These are phyloP conservation scores for Eublepharis macularius DNA, from an alignment of 2,113 vertebrate genomes.

Conservation along the genomic window DNA sequence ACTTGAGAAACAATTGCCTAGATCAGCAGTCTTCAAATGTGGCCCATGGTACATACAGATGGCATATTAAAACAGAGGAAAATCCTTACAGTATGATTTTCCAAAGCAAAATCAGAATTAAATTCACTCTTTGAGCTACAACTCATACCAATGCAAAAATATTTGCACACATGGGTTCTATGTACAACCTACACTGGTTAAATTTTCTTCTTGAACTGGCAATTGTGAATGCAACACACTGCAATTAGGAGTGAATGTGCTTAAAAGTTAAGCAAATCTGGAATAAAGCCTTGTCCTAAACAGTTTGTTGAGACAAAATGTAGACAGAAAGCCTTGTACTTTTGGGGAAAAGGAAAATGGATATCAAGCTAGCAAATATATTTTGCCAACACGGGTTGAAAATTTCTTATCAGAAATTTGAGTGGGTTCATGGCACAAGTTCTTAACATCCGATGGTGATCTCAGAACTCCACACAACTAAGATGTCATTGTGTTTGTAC, in stretches of 20 bases:
- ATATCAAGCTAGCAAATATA: not conserved
- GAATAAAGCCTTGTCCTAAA: not conserved
- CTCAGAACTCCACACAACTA: slow-evolving; percentile 40
- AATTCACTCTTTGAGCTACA: not conserved
- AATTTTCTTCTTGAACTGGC: not conserved
- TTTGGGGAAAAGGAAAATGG: not conserved
- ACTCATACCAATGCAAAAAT: not conserved
- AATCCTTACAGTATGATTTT: not conserved
- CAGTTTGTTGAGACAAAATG: not conserved
- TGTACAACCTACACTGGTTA: not conserved
- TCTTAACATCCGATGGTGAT: slow-evolving; percentile 31
- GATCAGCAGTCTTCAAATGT: not conserved
- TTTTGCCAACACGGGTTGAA: not conserved
- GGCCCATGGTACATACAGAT: not conserved
- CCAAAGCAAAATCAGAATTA: not conserved
- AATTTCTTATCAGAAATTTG: slow-evolving; percentile 27
- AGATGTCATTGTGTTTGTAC: slow-evolving; percentile 12
- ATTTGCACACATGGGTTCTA: not conserved
- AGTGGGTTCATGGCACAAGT: slow-evolving; percentile 12
- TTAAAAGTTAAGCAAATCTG: not conserved
- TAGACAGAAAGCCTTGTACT: not conserved
- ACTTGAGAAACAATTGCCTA: not conserved
- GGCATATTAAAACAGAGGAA: not conserved
- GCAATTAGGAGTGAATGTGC: not conserved
- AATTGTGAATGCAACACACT: not conserved